Evolutionary conservation across 2,797 vertebrate genomes (phyloP).

Genomic region (Coendou prehensilis): DNA sequence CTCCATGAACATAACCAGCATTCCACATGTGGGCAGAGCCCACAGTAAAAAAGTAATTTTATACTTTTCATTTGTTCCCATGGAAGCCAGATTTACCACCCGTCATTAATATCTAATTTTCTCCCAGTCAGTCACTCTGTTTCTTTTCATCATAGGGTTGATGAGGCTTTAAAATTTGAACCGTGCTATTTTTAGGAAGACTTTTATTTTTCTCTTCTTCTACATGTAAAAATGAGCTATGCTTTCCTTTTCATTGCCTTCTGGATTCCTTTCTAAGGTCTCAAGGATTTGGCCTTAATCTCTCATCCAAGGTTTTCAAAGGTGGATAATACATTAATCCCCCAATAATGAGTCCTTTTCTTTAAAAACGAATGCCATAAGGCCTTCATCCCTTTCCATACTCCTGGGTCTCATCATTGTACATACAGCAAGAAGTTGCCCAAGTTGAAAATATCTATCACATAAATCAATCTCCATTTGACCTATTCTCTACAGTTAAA

Average conservation of each 20-base stretch:
- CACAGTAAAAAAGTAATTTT: not conserved
- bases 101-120: not conserved
- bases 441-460: constrained; percentile 45
- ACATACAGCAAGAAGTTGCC: constrained; percentile 48
- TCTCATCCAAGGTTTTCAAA: constrained; percentile 39
- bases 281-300: not conserved
- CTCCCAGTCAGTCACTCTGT: not conserved
- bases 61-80: not conserved
- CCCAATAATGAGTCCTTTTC: not conserved
- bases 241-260: not conserved
- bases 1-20: not conserved
- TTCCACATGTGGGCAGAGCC: not conserved
- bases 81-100: not conserved
- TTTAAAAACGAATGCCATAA: constrained; percentile 12
- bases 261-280: not conserved
- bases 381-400: not conserved
- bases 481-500: constrained; percentile 56
- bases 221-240: not conserved
- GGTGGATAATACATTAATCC: not conserved
- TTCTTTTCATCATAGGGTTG: not conserved
- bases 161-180: constrained; percentile 36
- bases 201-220: constrained; percentile 41
- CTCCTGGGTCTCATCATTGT: not conserved
- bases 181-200: constrained; percentile 12
- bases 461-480: constrained; percentile 52